Evolutionary conservation across 2,797 vertebrate genomes (phyloP), one percentile per base, ranked within the genome.

Genomic region (Aeoliscus strigatus): DNA sequence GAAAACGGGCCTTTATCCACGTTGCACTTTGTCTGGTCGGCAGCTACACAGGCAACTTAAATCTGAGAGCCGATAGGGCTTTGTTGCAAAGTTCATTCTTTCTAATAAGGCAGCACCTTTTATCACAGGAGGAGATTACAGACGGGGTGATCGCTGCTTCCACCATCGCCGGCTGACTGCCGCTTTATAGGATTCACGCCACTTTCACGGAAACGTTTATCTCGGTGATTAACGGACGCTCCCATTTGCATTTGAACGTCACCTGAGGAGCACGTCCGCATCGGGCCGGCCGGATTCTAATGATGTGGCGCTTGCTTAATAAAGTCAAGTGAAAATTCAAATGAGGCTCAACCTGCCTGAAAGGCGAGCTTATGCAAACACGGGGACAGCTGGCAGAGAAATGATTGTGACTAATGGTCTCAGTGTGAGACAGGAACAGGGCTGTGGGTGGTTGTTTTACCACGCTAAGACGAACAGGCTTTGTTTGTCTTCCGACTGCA

Each of bases 401-500:
- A 80, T 81, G 77, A 77, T 82, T 75, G 79, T 84, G 79, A 80
- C 79, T 83, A 82, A 86, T 81, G 80, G 71, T 60, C 77, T 80
- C 80, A 55, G 74, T 84, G 79, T 80, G 82, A 84, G 80, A 76
- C 75, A 65, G 79, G 66, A 77, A 74, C 77, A 60, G 32, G 66
- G 53, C 74, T 57, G 77, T 83, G 81, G 81, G 77, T 72, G 77
- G 77, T 61, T 77, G 75, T 75, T 79, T 75, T 51, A 67, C 56
- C 70, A 49, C 14, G 50, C 77, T 72, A 60, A 62, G 51, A 70
- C 38, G 66, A 80, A 62, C 75, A 79, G 68, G 70, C 81, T 77
- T 70, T 83, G 74, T 84, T 84, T 81, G 74, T 68, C 63, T 81
- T 81, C 52, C 72, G 75, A 57, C 54, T 66, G 73, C 70, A 60